Base-by-base conservation (phyloP, 1,140 invertebrate genomes). In the Neodiprion pinetum region DNA sequence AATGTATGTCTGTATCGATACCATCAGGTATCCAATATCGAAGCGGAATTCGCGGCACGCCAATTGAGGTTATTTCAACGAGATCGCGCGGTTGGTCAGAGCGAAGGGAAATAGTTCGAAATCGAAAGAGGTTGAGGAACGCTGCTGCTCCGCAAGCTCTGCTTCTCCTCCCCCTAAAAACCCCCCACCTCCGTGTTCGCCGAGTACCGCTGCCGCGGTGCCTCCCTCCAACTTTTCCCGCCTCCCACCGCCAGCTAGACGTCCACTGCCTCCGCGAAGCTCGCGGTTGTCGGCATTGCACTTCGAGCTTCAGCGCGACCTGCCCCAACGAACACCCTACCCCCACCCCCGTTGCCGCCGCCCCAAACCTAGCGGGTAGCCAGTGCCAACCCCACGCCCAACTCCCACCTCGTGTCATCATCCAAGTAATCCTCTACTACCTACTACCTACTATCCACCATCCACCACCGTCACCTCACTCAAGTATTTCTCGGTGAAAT, bases 61-160 rank as follows among this genome's bases (percentile, higher is more conserved):
- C 2, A 40, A 40, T 40, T 40, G 5, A 40, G 28, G 28, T 40
- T 40, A 40, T 40, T 40, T 40, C 5, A 21, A 21, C 17, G 17
- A 21, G 17, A 21, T 21, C 17, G 17, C 17, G 28, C 28, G 28
- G 28, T 40, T 40, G 2, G 28, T 40, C 5, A 5, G 5, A 40
- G 5, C 28, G 28, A 40, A 40, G 28, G 28, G 28, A 40, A 40
- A 40, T 40, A 40, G 53, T 72, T 53, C 10, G 53, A 17, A 69
- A 48, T 14, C 14, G 23, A 74, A n/a, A 88, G 87, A 88, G 85
- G 86, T 88, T 86, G 87, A 88, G 81, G 86, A 88, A 88, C 85
- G 84, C 82, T 79, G 84, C 82, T 79, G 71, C 49, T 67, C 75
- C 78, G 74, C 76, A 76, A 80, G 76, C 78, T 74, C 76, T 47